Evolutionary conservation across 2,113 vertebrate species (phyloP).

Genomic region (Salminus brasiliensis): DNA sequence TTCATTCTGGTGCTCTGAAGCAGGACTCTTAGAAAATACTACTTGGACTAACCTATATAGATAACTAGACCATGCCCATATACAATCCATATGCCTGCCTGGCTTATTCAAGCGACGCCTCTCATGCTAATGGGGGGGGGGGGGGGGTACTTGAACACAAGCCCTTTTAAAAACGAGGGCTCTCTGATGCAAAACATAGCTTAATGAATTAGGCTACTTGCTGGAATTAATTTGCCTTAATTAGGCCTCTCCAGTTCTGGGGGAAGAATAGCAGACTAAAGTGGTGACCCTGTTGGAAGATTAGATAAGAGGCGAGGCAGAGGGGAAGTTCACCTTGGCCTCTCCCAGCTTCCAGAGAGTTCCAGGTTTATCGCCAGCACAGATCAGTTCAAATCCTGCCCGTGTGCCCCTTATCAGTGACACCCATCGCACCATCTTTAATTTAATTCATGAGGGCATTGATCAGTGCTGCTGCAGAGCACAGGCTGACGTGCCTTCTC

Average conservation of each 20-base stretch:
- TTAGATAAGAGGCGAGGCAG: conserved; percentile 23
- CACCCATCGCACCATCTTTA: conserved; percentile 44
- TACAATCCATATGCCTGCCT: conserved; percentile 2
- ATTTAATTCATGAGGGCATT: conserved; percentile 56
- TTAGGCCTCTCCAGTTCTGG: conserved; percentile 30
- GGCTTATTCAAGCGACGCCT: not conserved
- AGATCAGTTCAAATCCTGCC: conserved; percentile 33
- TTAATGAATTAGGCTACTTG: conserved; percentile 51
- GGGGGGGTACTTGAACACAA: conserved; percentile 7
- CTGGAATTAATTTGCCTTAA: conserved; percentile 48
- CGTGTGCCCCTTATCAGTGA: conserved; percentile 38
- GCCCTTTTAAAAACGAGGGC: conserved; percentile 19
- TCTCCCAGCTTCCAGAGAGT: conserved; percentile 13
- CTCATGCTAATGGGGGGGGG: not conserved
- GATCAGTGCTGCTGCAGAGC: conserved; percentile 22
- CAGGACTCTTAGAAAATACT: conserved; percentile 10
- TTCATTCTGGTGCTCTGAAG: conserved; percentile 35
- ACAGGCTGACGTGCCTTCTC: conserved; percentile 18
- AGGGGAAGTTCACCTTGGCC: conserved; percentile 47
- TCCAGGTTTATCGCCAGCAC: conserved; percentile 35
- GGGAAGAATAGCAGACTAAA: conserved; percentile 38
- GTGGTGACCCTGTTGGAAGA: conserved; percentile 32
- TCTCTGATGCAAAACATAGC: conserved; percentile 47
- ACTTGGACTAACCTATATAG: conserved; percentile 24
- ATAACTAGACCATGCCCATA: conserved; percentile 8